Conservation (phyloP, 2,888 invertebrate species). For the Allophyes oxyacanthae region DNA sequence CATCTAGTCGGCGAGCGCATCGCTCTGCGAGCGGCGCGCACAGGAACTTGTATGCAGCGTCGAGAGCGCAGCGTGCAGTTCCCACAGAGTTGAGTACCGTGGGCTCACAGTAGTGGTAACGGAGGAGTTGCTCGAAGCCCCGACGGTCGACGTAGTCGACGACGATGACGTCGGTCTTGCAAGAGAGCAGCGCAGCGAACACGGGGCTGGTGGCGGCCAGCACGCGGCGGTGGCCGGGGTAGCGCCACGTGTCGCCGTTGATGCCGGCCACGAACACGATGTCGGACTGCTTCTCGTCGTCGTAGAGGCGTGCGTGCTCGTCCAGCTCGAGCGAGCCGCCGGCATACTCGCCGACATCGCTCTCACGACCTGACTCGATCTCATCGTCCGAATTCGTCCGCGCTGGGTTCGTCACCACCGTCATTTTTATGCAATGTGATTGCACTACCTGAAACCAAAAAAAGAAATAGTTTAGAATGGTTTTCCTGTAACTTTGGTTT, state of each 20-base stretch:
- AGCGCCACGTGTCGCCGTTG: constrained; percentile 91
- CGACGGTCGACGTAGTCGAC: constrained; percentile 91
- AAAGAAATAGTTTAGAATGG: constrained; percentile 38
- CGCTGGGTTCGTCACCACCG: constrained; percentile 84
- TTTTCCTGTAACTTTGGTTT: no score
- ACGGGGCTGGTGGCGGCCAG: constrained; percentile 91
- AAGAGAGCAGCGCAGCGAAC: constrained; percentile 89
- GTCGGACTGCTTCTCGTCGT: constrained; percentile 89
- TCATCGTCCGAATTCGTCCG: constrained; percentile 75
- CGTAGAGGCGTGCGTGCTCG: constrained; percentile 79
- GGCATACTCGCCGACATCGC: constrained; percentile 50
- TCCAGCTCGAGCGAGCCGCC: constrained; percentile 62
- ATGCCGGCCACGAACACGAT: constrained; percentile 91
- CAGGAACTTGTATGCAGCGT: constrained; percentile 93
- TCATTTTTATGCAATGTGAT: constrained; percentile 71
- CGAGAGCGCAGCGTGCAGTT: constrained; percentile 92
- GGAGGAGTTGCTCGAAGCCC: constrained; percentile 91
- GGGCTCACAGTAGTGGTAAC: constrained; percentile 91
- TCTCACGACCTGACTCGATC: constrained; percentile 62
- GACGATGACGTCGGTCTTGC: constrained; percentile 81
- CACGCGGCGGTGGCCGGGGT: constrained; percentile 91
- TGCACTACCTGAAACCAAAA: constrained; percentile 70
- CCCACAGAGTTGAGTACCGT: constrained; percentile 90
- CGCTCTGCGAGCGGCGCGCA: constrained; percentile 92
- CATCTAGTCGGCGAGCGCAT: constrained; percentile 91